Conservation (phyloP, 2,888 invertebrate species). For the Hemistola chrysoprasaria region DNA sequence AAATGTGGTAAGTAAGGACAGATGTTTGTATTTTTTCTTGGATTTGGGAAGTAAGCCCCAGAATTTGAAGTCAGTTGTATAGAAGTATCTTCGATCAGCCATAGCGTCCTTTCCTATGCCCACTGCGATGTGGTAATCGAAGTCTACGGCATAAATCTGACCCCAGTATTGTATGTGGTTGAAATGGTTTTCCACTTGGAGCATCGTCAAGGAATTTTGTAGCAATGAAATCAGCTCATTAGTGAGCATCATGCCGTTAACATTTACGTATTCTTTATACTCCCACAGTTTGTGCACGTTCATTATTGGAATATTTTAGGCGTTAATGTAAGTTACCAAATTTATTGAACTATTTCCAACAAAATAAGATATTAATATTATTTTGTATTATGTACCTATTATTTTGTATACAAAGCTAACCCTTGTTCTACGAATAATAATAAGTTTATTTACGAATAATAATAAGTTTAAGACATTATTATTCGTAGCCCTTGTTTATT, state of each 20-base stretch:
- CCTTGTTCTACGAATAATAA: too few relatives aligned
- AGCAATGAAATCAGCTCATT: constrained; percentile 88
- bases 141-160: constrained; percentile 87
- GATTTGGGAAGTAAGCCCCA: constrained; percentile 82
- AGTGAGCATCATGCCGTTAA: constrained; percentile 86
- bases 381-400: too few relatives aligned
- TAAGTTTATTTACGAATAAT: too few relatives aligned
- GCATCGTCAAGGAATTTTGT: constrained; percentile 88
- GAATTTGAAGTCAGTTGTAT: constrained; percentile 87
- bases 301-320: constrained; percentile 37
- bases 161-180: constrained; percentile 93
- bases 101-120: constrained; percentile 90
- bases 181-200: constrained; percentile 94
- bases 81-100: constrained; percentile 88
- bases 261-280: constrained; percentile 67
- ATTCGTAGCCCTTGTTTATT: too few relatives aligned
- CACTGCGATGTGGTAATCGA: constrained; percentile 92
- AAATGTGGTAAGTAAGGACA: constrained; percentile 64
- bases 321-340: too few relatives aligned
- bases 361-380: too few relatives aligned
- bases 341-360: too few relatives aligned
- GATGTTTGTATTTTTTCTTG: constrained; percentile 66
- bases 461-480: too few relatives aligned
- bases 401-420: too few relatives aligned
- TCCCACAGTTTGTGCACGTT: constrained; percentile 75